phyloP scores from a whole-genome alignment of 2,888 invertebrate genomes.

The Caenorhabditis sp. region DNA sequence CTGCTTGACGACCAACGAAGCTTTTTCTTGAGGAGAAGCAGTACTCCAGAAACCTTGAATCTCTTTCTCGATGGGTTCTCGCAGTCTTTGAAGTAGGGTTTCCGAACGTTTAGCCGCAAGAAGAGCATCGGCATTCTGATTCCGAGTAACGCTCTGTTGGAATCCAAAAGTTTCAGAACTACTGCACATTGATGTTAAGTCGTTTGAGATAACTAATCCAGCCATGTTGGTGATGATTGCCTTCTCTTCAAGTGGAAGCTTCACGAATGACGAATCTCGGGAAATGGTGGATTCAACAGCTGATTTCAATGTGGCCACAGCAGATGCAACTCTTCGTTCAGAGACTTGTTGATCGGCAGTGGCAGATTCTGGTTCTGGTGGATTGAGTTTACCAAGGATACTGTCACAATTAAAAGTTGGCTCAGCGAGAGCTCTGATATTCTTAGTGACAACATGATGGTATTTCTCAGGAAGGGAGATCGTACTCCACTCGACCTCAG shows the following conservation, averaged over 20 bases:
- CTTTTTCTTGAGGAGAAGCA: constrained; percentile 25
- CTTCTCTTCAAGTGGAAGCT: constrained; percentile 12
- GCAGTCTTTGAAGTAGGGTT: constrained; percentile 16
- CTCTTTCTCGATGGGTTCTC: constrained; percentile 55
- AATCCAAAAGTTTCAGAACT: constrained; percentile 12
- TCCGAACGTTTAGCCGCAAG: constrained; percentile 9
- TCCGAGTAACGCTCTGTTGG: not conserved
- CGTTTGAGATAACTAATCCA: constrained; percentile 38
- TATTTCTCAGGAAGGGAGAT: constrained; percentile 37
- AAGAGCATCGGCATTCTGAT: not conserved
- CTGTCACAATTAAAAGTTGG: constrained; percentile 28
- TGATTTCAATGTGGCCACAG: constrained; percentile 17
- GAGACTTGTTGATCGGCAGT: not conserved
- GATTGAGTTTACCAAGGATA: constrained; percentile 42
- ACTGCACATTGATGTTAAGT: constrained; percentile 34
- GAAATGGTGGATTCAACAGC: constrained; percentile 29
- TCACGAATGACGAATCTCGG: not conserved
- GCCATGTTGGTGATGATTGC: constrained; percentile 32
- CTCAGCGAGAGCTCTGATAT: constrained; percentile 35
- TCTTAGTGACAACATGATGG: constrained; percentile 10
- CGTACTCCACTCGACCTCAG: constrained; percentile 49
- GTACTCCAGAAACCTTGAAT: constrained; percentile 64
- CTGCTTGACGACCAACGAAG: constrained; percentile 24
- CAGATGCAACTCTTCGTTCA: constrained; percentile 4
- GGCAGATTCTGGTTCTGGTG: constrained; percentile 20